Base-by-base conservation (phyloP, 1,140 invertebrate species). In the Psilanteris sp. region DNA sequence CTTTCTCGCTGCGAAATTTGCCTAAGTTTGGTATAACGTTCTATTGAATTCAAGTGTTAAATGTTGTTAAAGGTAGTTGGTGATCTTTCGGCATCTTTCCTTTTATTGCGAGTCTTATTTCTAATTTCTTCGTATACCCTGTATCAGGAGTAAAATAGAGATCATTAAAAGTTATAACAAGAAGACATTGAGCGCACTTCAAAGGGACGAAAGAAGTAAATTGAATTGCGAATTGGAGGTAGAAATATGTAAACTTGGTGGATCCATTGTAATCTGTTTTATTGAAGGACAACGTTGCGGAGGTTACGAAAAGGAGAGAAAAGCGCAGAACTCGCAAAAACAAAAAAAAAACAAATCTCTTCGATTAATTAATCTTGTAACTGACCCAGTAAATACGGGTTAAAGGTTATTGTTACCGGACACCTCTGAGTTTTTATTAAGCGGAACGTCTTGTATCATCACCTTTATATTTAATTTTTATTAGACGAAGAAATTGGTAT, bases 1-100 rank as follows among this genome's bases (percentile, higher is more conserved):
- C 16, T 66, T 29, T 6, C 37, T 61, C 61, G 52, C 32, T 74
- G 44, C 44, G 71, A 61, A 67, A 74, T 74, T 74, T 54, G 24
- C 46, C 37, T 24, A 59, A 74, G 71, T 67, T 74, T 55, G 61
- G 52, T 59, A 29, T 10, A 36, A 52, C 43, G 22, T 52, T 34
- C 34, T 34, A 43, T 20, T 32, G 48, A 55, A 54, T 31, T 43
- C 4, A 26, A 36, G 8, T 10, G 2, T 10, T 54, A 46, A 62
- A 57, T 44, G 48, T 29, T 48, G 48, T 57, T 29, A 16, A 5
- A 9, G 11, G 7, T 27, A 26, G 20, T 29, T 39, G 39, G 3
- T 39, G 24, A 16, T 7, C 9, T 46, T 62, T 27, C 18, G 15
- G n/a, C n/a, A n/a, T n/a, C n/a, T n/a, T n/a, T n/a, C n/a, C n/a